Conservation (phyloP, 2,113 vertebrate species). For the human (Homo sapiens) region GRCh38 chr3:189269501-189270000, state of each 20-base stretch:
- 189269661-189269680: constrained; percentile 11
- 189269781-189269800: background rate
- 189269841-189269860: background rate
- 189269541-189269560: background rate
- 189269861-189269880: background rate
- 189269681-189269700: background rate
- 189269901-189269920: background rate
- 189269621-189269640: constrained; percentile 6
- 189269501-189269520: background rate
- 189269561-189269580: background rate
- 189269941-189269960: background rate
- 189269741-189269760: background rate
- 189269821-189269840: background rate
- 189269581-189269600: constrained; percentile 31
- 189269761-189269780: background rate
- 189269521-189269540: background rate
- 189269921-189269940: background rate
- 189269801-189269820: background rate
- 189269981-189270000: background rate
- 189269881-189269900: background rate
- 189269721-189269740: background rate
- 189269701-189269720: background rate
- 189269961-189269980: background rate
- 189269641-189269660: background rate
- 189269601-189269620: background rate